Evolutionary conservation across 2,113 vertebrate species (phyloP).

Genomic region (Genyomyrus donnyi): DNA sequence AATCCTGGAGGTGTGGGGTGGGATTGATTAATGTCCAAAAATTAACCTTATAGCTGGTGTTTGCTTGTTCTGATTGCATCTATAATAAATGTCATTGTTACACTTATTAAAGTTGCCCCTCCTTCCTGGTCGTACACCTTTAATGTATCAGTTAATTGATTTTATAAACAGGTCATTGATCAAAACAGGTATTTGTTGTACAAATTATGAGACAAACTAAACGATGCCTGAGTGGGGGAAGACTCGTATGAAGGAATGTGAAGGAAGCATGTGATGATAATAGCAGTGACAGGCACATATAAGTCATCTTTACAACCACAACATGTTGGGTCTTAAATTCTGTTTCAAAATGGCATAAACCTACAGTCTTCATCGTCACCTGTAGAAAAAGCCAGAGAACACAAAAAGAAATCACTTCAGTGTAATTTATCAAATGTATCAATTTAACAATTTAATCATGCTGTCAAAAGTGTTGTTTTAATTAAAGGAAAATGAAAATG

Average conservation of each 20-base stretch:
- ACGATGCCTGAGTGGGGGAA: background rate
- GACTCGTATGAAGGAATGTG: background rate
- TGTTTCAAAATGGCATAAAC: conserved; percentile 27
- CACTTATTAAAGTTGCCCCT: background rate
- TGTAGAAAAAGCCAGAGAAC: conserved; percentile 25
- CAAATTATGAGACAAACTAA: background rate
- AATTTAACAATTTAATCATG: background rate
- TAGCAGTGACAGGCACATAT: background rate
- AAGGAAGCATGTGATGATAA: background rate
- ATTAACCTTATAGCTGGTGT: background rate
- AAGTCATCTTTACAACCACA: background rate
- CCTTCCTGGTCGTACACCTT: background rate
- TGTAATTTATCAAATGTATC: background rate
- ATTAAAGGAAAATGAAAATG: background rate
- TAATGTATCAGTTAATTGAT: background rate
- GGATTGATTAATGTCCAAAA: background rate
- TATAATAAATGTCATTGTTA: background rate
- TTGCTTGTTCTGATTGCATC: background rate
- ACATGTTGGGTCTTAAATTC: background rate
- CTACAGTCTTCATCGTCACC: conserved; percentile 38
- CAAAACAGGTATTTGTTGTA: background rate
- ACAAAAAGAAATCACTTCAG: background rate
- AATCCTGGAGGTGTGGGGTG: background rate
- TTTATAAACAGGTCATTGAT: background rate
- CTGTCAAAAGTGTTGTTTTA: background rate